Evolutionary conservation across 2,888 invertebrate genomes (phyloP).

Genomic region (Drosophila bunnanda): DNA sequence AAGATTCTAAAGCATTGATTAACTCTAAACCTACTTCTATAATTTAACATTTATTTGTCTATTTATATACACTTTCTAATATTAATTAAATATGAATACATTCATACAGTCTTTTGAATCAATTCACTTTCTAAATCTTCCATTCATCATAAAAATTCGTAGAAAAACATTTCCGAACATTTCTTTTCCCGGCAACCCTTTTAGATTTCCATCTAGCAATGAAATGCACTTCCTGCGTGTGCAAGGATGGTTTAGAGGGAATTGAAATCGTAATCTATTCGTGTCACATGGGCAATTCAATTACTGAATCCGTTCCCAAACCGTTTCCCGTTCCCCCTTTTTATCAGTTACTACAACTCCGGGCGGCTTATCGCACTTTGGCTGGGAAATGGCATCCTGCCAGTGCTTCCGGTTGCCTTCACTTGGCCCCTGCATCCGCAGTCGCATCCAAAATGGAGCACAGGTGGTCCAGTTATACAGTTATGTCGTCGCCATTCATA

Average conservation of each 20-base stretch:
- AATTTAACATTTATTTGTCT: too few species aligned
- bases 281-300: constrained; percentile 73
- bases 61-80: too few species aligned
- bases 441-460: constrained; percentile 12
- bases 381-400: constrained; percentile 68
- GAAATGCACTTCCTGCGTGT: constrained; percentile 60
- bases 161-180: background rate
- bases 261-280: constrained; percentile 64
- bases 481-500: constrained; percentile 20
- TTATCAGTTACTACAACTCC: constrained; percentile 16
- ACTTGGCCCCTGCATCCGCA: constrained; percentile 29
- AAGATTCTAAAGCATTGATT: background rate
- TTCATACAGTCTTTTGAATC: background rate
- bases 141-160: background rate
- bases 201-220: constrained; percentile 51
- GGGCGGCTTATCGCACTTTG: constrained; percentile 59
- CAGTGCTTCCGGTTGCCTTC: constrained; percentile 57
- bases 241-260: constrained; percentile 19
- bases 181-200: constrained; percentile 9
- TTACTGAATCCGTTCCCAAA: constrained; percentile 47
- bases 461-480: constrained; percentile 52
- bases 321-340: constrained; percentile 18
- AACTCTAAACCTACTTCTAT: too few species aligned
- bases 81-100: background rate
- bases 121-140: background rate